phyloP scores from a whole-genome alignment of 2,797 vertebrate species.

The Vireo griseus region DNA sequence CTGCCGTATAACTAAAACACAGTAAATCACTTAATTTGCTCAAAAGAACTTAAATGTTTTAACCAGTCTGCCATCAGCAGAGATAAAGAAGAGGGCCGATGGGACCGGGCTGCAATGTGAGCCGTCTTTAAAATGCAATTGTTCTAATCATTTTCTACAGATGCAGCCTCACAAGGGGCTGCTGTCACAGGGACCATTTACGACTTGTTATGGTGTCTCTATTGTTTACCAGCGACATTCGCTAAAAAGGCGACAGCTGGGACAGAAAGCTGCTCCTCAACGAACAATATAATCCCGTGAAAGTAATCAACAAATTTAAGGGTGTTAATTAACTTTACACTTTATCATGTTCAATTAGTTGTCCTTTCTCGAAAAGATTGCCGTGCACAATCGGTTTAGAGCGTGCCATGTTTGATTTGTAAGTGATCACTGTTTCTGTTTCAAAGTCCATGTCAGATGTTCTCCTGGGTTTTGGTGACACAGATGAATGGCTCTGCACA shows the following conservation, averaged over 20 bases:
- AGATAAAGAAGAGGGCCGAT: slow-evolving; percentile 85
- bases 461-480: slow-evolving; percentile 84
- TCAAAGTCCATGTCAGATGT: slow-evolving; percentile 79
- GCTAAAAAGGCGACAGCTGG: slow-evolving; percentile 91
- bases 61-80: slow-evolving; percentile 79
- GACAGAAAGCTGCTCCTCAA: slow-evolving; percentile 85
- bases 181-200: slow-evolving; percentile 89
- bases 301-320: slow-evolving; percentile 97
- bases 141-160: slow-evolving; percentile 96
- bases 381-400: slow-evolving; percentile 95
- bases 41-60: slow-evolving; percentile 82
- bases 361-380: slow-evolving; percentile 85
- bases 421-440: slow-evolving; percentile 84
- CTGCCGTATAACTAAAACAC: slow-evolving; percentile 54
- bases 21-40: slow-evolving; percentile 83
- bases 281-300: slow-evolving; percentile 87
- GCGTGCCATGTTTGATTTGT: slow-evolving; percentile 91
- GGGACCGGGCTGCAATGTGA: slow-evolving; percentile 84
- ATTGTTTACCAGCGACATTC: slow-evolving; percentile 80
- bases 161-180: slow-evolving; percentile 88
- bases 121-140: slow-evolving; percentile 94
- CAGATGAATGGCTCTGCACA: slow-evolving; percentile 84
- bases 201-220: slow-evolving; percentile 87
- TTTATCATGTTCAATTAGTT: slow-evolving; percentile 99
- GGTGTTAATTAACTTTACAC: slow-evolving; percentile 99